A percentile compares a stretch with the other conserved stretches of the same genome.
These are phyloP conservation scores for Temnothorax longispinosus DNA, from an alignment of 1,140 invertebrate genomes.

Conservation along the genomic window DNA sequence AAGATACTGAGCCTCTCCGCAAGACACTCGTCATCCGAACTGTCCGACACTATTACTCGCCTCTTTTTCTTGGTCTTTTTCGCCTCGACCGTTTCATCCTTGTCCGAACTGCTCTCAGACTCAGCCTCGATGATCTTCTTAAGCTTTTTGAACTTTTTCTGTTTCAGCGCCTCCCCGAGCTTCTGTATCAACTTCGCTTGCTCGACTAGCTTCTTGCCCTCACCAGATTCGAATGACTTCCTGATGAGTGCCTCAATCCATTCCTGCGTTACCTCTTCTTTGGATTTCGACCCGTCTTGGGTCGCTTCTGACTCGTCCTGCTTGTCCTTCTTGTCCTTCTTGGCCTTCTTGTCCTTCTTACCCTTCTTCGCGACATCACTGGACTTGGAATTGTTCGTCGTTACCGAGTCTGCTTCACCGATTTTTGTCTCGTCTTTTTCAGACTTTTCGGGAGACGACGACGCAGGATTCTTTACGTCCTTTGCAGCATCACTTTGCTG, in stretches of 20 bases:
- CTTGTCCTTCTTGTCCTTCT: slow-evolving; percentile 12
- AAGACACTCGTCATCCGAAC: slow-evolving; percentile 80
- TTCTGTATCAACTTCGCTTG: slow-evolving; percentile 73
- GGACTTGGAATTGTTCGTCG: neutral
- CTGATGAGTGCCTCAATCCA: slow-evolving; percentile 75
- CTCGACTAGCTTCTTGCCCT: slow-evolving; percentile 76
- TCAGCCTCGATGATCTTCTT: slow-evolving; percentile 77
- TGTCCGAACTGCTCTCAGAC: slow-evolving; percentile 71
- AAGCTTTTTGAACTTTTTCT: slow-evolving; percentile 77
- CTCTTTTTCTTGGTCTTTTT: slow-evolving; percentile 77
- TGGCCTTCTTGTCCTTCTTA: slow-evolving; percentile 55
- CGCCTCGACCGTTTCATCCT: slow-evolving; percentile 62
- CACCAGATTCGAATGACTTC: slow-evolving; percentile 74
- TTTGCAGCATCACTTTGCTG: neutral
- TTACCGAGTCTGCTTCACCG: slow-evolving; percentile 20
- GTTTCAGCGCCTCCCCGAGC: slow-evolving; percentile 70
- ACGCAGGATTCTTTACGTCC: neutral
- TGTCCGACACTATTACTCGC: slow-evolving; percentile 78
- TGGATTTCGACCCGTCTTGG: slow-evolving; percentile 55
- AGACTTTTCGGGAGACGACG: neutral
- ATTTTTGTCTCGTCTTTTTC: neutral
- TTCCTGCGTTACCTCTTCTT: slow-evolving; percentile 66
- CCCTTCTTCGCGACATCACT: neutral
- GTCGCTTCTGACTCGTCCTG: neutral
- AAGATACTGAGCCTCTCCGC: slow-evolving; percentile 67